Evolutionary conservation across 2,797 vertebrate genomes (phyloP), one percentile per base, ranked within the genome.

Genomic region (Lutjanus campechanus): DNA sequence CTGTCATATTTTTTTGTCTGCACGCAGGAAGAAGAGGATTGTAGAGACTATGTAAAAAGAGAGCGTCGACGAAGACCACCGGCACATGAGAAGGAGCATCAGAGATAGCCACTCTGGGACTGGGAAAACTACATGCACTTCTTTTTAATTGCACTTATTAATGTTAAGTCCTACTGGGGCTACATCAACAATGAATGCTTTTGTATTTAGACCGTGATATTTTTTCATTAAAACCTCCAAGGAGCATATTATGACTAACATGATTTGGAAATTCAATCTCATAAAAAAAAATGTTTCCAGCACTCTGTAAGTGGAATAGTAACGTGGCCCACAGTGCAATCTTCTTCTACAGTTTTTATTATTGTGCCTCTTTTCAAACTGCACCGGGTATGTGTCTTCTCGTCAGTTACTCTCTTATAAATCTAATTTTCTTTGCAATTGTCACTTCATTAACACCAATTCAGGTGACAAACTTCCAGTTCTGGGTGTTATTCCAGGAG

Each of bases 21-120:
- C 73, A 68, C 63, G 22, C 25, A 95, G 95, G 87, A 92, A 65
- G 86, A 87, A 83, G 89, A 88, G 53, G 88, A 91, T 70, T 81
- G 79, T 13, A 78, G 62, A 68, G 55, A 70, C 19, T 76, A 77
- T 49, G 56, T 44, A 11, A 86, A 62, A 51, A 85, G 66, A 67
- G 82, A 79, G 13, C 77, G 44, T 56, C 63, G 17, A 51, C 80
- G 50, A 74, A 89, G 77, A 85, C 64, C 66, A 47, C 77, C 8
- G 56, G 75, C 67, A 66, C 29, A 65, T 8, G 12, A 68, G 47
- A 89, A 79, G 68, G 60, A 77, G 58, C 81, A 82, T 63, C 64
- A 58, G 2, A 59, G 63, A 71, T 79, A 73, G 55, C 10, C 11
- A 2, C 4, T 44, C 7, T 22, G 13, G 11, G 40, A 64, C 74